Evolutionary conservation across 2,797 vertebrate genomes (phyloP).

Genomic region (Urocyon cinereoargenteus): DNA sequence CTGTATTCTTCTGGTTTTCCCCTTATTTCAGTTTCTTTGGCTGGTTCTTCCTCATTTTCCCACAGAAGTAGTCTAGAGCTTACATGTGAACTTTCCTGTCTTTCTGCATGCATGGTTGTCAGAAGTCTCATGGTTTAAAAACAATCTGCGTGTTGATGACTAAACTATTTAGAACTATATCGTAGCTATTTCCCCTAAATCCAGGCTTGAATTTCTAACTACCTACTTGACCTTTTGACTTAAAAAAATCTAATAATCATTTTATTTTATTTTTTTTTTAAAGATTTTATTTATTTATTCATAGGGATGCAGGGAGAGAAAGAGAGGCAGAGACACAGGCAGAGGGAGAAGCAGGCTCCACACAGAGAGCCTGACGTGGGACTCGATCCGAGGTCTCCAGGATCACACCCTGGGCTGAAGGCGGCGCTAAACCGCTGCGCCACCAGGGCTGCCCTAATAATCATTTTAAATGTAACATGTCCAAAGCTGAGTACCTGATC

Average conservation of each 20-base stretch:
- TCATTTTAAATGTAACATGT: neutral
- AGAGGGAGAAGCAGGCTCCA: too few species aligned
- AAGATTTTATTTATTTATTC: too few species aligned
- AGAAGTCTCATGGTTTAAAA: neutral
- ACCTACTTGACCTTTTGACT: neutral
- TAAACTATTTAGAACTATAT: neutral
- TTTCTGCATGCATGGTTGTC: neutral
- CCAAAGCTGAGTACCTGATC: neutral
- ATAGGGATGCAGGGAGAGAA: too few species aligned
- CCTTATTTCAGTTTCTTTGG: neutral
- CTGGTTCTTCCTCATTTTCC: neutral
- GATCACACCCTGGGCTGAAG: too few species aligned
- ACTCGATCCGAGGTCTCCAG: too few species aligned
- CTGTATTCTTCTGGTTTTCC: neutral
- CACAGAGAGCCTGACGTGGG: too few species aligned
- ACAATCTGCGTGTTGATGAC: neutral
- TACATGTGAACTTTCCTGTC: neutral
- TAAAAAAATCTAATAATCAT: neutral
- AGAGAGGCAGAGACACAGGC: too few species aligned
- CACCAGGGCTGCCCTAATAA: too few species aligned
- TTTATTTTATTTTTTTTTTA: too few species aligned
- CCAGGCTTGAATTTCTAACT: neutral
- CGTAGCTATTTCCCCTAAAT: neutral
- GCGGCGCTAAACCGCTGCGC: too few species aligned
- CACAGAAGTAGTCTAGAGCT: neutral